Evolutionary conservation across 2,888 invertebrate genomes (phyloP), one percentile per base, ranked within the genome.

Genomic region (Apodemia mormo): DNA sequence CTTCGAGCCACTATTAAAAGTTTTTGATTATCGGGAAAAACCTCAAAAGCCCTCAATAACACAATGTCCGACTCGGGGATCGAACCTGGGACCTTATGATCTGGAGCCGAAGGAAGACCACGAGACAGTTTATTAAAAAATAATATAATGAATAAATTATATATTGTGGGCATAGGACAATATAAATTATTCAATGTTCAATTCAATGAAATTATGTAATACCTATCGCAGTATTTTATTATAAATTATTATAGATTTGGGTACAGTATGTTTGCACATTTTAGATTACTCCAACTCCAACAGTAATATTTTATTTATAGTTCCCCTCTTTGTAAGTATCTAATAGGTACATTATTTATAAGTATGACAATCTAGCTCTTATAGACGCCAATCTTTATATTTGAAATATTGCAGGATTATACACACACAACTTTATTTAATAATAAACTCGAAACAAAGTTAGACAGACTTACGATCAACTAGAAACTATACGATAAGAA

Each of bases 331-430:
- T 58, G 58, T 33, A 61, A 61, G 30, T 30, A 33, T 61, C 61
- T 61, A 6, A 61, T 61, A n/a, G n/a, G n/a, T n/a, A 61, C 33
- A 61, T 61, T 61, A 58, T 58, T 58, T 58, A 58, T 58, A 30
- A 58, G 30, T 30, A 58, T 29, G 30, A 10, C 30, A 29, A 30
- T 58, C 33, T 14, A 33, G 61, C 61, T 30, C 12, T 61, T 33
- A 61, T 33, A 33, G 6, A 14, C 30, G 33, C 33, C 2, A 12
- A 33, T 61, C 30, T 33, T 33, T 33, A 33, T 33, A 49, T 61
- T 33, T 61, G 30, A 61, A 61, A 61, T 33, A 61, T 61, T 58
- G 58, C 10, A 30, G 58, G 9, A 58, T 58, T 33, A 61, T 61
- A 33, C 33, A 49, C 49, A 49, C 14, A 49, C 14, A 5, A 49